Evolutionary conservation across 1,140 invertebrate genomes (phyloP).

Genomic region (Orius insidiosus): DNA sequence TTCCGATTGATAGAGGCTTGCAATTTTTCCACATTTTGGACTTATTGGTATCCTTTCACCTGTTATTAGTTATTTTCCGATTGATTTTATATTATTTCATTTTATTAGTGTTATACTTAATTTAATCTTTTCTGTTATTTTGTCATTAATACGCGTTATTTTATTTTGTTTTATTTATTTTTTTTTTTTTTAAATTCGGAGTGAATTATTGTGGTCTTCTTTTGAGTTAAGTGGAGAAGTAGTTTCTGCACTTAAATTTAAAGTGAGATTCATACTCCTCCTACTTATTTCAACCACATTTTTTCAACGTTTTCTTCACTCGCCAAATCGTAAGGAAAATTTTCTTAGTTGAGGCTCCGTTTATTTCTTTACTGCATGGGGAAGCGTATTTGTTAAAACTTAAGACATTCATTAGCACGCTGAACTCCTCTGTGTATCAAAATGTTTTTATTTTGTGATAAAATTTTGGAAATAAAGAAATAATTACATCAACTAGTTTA

Average conservation of each 20-base stretch:
- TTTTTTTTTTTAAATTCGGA: background rate
- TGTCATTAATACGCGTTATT: background rate
- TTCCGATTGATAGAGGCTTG: conserved; percentile 36
- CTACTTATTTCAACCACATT: conserved; percentile 34
- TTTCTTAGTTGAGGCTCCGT: conserved; percentile 3
- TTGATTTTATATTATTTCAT: background rate
- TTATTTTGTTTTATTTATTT: background rate
- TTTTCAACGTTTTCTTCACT: conserved; percentile 1
- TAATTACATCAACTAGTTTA: no score
- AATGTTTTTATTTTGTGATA: background rate
- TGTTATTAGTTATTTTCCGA: background rate
- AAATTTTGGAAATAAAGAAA: background rate
- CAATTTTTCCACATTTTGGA: background rate
- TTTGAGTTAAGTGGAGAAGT: conserved; percentile 36
- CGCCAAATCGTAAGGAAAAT: background rate
- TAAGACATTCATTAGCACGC: background rate
- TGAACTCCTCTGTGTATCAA: background rate
- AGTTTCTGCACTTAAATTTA: conserved; percentile 36
- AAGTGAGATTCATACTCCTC: conserved; percentile 50
- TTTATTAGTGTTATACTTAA: no score
- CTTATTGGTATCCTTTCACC: background rate
- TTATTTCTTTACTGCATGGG: background rate
- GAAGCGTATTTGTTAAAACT: background rate
- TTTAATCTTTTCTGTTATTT: no score
- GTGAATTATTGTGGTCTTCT: conserved; percentile 9